phyloP scores from a whole-genome alignment of 2,888 invertebrate genomes.

The Pherbina coryleti region DNA sequence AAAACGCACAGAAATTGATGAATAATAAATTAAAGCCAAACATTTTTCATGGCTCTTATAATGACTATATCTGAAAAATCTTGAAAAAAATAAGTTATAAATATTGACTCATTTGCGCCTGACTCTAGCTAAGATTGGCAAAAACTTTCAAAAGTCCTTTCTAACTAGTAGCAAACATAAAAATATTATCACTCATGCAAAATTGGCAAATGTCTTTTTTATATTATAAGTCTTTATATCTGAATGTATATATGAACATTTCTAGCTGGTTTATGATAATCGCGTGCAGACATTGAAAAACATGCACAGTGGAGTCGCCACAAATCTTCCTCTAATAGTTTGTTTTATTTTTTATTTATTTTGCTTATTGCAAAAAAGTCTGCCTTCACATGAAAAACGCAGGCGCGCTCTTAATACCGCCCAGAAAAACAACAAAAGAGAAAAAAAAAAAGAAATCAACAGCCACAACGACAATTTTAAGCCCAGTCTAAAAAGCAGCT shows the following conservation, averaged over 20 bases:
- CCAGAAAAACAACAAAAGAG: not conserved
- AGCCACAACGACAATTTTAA: slow-evolving; percentile 4
- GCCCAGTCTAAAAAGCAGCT: slow-evolving; percentile 31
- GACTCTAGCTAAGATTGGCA: not conserved
- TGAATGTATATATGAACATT: not conserved
- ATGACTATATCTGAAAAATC: no score
- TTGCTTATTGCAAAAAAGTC: not conserved
- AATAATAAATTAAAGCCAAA: no score
- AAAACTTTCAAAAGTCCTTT: not conserved
- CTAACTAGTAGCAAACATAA: not conserved
- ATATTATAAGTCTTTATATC: no score
- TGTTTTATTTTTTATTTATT: no score
- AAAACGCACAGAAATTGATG: no score
- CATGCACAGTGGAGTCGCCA: slow-evolving; percentile 24
- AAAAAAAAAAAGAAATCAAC: no score
- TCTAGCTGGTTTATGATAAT: slow-evolving; percentile 22
- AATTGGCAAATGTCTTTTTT: not conserved
- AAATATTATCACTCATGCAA: not conserved
- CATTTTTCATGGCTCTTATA: no score
- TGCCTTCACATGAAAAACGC: slow-evolving; percentile 17
- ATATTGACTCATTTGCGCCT: no score
- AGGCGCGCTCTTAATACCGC: not conserved
- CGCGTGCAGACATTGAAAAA: slow-evolving; percentile 51
- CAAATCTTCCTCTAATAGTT: not conserved
- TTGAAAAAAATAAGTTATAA: no score